Evolutionary conservation across 2,797 vertebrate genomes (phyloP), one percentile per base, ranked within the genome.

Genomic region (Galagoides demidoff): DNA sequence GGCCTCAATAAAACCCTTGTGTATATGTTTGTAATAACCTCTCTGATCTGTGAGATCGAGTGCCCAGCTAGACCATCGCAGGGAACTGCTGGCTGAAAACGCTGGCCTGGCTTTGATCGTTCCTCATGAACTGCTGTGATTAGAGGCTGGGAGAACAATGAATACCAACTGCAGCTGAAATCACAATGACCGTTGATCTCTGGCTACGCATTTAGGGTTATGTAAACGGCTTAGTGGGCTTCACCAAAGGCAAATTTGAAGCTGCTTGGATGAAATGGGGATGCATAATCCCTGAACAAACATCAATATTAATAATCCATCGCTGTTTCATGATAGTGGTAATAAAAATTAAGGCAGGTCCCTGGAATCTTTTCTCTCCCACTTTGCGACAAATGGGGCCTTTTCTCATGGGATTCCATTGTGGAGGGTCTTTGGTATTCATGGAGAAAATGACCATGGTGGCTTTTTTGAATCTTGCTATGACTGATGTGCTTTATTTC

Each of bases 211-310:
- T 97, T 96, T 85, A 89, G 82, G 83, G 71, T 97, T 94, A 93
- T 89, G 90, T 96, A 97, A 98, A 98, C 93, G 95, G 95, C 94
- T 98, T 97, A 88, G 92, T 97, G 96, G 95, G 82, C 93, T 97
- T 97, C 97, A 96, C 95, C 95, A 78, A 96, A 97, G 97, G 97
- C 94, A 98, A 97, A 96, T 97, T 98, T 98, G 96, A 97, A 98
- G 95, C 96, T 92, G 86, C 90, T 97, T 97, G 82, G 39, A 25
- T 82, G 90, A 93, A 96, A 57, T 14, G 61, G 7, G 13, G 92
- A 76, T 87, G 70, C 95, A 91, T 97, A 98, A 97, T 93, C 85
- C 95, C 94, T 85, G 85, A 96, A 90, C 92, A 97, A 98, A 97
- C 88, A 96, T 98, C 92, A 92, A 82, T 97, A 87, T 97, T 97